Evolutionary conservation across 2,797 vertebrate species (phyloP), one percentile per base, ranked within the genome.

Genomic region (Typhlichthys eigenmanni): DNA sequence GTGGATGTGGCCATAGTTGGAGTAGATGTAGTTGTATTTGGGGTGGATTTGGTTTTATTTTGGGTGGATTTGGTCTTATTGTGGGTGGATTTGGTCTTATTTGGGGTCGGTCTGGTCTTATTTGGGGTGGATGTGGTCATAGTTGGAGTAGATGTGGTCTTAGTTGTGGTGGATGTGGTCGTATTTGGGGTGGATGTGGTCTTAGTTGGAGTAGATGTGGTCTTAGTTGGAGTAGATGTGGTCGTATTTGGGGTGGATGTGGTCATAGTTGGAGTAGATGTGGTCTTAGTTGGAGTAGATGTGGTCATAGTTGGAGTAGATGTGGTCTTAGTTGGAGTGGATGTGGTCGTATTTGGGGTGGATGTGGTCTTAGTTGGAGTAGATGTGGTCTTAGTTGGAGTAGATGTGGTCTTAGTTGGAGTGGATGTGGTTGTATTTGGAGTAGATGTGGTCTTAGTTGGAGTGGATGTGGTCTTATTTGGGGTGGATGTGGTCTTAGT

Each of bases 31-130:
- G 19, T 19, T 0, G 2, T 19, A 19, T 19, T 19, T 19, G 0
- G 76, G 47, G 69, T 74, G 46, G 82, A 70, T 75, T 0, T 47
- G 13, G 13, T n/a, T 1, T 7, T 7, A n/a, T 1, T 19, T 19
- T 0, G 0, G 3, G 46, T 47, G 3, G 46, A 5, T 19, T 0
- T 19, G 19, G 19, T 19, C 19, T 2, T 19, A 19, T 19, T 19
- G 2, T 2, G 2, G 0, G 19, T 19, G 2, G 19, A 3, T 19
- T 0, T 19, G 19, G 19, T 19, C 17, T 1, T 19, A 19, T 19
- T 19, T 19, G 1, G 17, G 17, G 17, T 19, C 1, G 17, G 1
- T 19, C 1, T 19, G 19, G 19, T 19, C 19, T 19, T 19, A 19
- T 1, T 19, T 19, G 19, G 0, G 0, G 19, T 19, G 19, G 19